A percentile compares a stretch with the other conserved stretches of the same genome.
Evolutionary conservation across 1,140 invertebrate species (phyloP).

Genomic region (Drosophila erecta): DNA sequence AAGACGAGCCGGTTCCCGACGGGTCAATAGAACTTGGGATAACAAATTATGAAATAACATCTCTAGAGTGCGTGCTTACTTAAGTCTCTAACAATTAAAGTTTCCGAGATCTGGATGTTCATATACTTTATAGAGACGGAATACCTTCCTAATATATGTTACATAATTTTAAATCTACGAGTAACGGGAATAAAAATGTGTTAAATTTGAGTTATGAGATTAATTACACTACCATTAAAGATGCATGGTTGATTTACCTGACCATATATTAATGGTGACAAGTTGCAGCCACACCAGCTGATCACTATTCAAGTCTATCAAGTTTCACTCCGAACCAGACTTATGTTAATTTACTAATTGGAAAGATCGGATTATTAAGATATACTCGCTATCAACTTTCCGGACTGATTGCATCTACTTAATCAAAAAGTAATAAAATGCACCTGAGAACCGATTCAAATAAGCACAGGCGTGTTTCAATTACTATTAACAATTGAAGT

Average conservation of each 20-base stretch:
- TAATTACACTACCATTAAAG: constrained; percentile 24
- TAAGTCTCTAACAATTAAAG: no score
- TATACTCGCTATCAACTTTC: constrained; percentile 15
- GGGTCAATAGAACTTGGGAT: no score
- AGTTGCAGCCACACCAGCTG: not conserved
- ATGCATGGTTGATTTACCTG: not conserved
- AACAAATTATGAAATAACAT: no score
- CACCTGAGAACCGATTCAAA: constrained; percentile 6
- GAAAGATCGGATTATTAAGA: constrained; percentile 18
- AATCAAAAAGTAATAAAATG: constrained; percentile 17
- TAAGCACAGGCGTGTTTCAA: not conserved
- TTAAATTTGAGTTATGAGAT: constrained; percentile 16
- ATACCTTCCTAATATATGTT: no score
- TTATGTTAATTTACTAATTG: constrained; percentile 11
- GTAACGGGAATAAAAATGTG: not conserved
- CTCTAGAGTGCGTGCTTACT: no score
- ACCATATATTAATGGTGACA: constrained; percentile 16
- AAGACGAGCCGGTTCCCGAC: no score
- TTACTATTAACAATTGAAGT: not conserved
- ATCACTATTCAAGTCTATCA: constrained; percentile 5
- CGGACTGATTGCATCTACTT: constrained; percentile 4
- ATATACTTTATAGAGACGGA: no score
- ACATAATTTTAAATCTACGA: no score
- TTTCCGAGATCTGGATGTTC: no score
- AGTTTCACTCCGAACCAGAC: constrained; percentile 3